Evolutionary conservation across 2,888 invertebrate genomes (phyloP).

Genomic region (Patella caerulea): DNA sequence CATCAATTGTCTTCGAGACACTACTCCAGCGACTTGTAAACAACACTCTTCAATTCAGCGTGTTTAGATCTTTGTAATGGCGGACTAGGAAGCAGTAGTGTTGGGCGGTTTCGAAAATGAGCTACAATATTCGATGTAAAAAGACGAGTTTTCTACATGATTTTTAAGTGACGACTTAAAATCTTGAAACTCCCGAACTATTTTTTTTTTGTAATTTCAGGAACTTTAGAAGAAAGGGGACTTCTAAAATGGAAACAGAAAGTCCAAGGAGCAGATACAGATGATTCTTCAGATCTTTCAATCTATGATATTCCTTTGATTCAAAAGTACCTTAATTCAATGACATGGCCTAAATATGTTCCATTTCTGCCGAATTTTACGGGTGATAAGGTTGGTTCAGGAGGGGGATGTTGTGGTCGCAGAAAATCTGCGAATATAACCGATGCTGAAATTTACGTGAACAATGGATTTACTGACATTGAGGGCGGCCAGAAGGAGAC

Average conservation of each 20-base stretch:
- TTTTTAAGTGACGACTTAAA: no score
- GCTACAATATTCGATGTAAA: no score
- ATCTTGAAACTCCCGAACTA: background rate
- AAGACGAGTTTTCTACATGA: no score
- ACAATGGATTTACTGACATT: background rate
- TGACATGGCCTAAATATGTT: constrained; percentile 41
- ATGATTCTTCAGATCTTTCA: constrained; percentile 52
- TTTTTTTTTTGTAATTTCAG: constrained; percentile 71
- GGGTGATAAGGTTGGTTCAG: background rate
- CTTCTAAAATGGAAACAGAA: constrained; percentile 81
- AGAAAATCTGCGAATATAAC: background rate
- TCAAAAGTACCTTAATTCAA: constrained; percentile 49
- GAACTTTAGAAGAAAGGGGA: constrained; percentile 82
- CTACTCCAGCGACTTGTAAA: no score
- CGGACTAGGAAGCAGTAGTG: no score
- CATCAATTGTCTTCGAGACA: no score
- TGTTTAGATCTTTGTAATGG: no score
- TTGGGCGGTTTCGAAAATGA: no score
- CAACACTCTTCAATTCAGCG: no score
- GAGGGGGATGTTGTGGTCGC: background rate
- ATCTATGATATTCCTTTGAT: constrained; percentile 62
- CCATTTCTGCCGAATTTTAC: constrained; percentile 48
- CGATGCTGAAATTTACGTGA: background rate
- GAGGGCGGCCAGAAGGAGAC: background rate
- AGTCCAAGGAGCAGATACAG: constrained; percentile 17